Conservation (phyloP, 2,888 invertebrate genomes). For the Orchesellides sinensis region DNA sequence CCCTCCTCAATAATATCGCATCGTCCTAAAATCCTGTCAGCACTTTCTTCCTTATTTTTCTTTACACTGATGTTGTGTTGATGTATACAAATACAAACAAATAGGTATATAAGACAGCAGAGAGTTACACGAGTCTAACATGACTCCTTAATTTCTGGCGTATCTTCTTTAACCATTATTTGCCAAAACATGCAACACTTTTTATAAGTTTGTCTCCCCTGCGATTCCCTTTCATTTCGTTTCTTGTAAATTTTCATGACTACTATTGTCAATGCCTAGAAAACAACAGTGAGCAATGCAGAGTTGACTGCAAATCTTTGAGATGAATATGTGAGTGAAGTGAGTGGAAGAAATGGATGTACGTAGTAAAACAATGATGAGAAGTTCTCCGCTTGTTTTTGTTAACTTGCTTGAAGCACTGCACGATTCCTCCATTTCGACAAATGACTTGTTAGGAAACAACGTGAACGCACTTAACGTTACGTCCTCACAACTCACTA, state of each 20-base stretch:
- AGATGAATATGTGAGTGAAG: slow-evolving; percentile 14
- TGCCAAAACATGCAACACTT: slow-evolving; percentile 26
- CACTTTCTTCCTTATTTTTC: slow-evolving; percentile 51
- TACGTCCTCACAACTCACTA: not conserved
- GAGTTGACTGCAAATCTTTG: slow-evolving; percentile 35
- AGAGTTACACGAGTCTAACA: too few relatives aligned
- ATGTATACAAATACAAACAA: not conserved
- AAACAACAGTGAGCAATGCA: slow-evolving; percentile 46
- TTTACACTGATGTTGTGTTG: not conserved
- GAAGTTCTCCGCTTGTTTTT: slow-evolving; percentile 40
- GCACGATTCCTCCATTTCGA: slow-evolving; percentile 60
- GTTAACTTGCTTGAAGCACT: slow-evolving; percentile 48
- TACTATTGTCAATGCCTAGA: slow-evolving; percentile 61
- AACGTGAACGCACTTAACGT: slow-evolving; percentile 37
- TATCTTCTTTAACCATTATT: slow-evolving; percentile 36
- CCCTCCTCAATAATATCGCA: slow-evolving; percentile 59
- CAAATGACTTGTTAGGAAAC: slow-evolving; percentile 60
- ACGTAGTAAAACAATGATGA: slow-evolving; percentile 48
- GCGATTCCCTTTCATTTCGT: slow-evolving; percentile 64
- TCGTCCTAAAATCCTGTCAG: slow-evolving; percentile 58
- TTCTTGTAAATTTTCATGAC: slow-evolving; percentile 66
- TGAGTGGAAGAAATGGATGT: not conserved
- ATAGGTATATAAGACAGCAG: too few relatives aligned
- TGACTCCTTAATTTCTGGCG: too few relatives aligned
- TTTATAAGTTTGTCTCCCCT: slow-evolving; percentile 47